Base-by-base conservation (phyloP, 2,888 invertebrate species). In the Brachyptera risi region DNA sequence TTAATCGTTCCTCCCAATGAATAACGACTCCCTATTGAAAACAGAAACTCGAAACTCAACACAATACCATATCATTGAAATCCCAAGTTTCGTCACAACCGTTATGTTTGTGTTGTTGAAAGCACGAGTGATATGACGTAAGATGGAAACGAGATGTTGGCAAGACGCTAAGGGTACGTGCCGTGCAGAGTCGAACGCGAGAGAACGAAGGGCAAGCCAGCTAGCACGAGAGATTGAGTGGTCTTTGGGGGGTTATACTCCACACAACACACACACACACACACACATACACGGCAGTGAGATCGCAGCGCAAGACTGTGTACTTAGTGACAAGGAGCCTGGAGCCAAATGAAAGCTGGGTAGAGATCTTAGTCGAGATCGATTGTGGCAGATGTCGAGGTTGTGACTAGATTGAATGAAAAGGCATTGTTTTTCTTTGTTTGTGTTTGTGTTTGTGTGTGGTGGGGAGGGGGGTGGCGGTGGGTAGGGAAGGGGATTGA, bases 331-430 rank as follows among this genome's bases (percentile, higher is more conserved):
- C 47, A 47, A 47, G 23, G 24, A 23, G 24, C 23, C 11, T 17
- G 5, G 47, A 47, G 24, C 23, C 47, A 47, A 47, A 47, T 47
- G 47, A 47, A 47, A 47, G 47, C 24, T n/a, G 47, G 2, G 5
- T 17, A 47, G n/a, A 42, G 42, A 15, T 42, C 24, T 47, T 47
- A 21, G 23, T 23, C 2, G 5, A 47, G 47, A 47, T 47, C 47
- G 47, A 47, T 47, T 21, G 47, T 23, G 47, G 47, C 47, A 47
- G 47, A 47, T 47, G 47, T 47, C 47, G 23, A 47, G n/a, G 47
- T 21, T 4, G 42, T 9, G 42, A n/a, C 19, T 42, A 17, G 7
- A 42, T 42, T 42, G 42, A 42, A 3, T 42, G 19, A 42, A 42
- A 42, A 21, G 24, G 24, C 47, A 24, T 23, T 47, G 23, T 47